phyloP scores from a whole-genome alignment of 1,140 invertebrate genomes.

The Heliothis virescens region DNA sequence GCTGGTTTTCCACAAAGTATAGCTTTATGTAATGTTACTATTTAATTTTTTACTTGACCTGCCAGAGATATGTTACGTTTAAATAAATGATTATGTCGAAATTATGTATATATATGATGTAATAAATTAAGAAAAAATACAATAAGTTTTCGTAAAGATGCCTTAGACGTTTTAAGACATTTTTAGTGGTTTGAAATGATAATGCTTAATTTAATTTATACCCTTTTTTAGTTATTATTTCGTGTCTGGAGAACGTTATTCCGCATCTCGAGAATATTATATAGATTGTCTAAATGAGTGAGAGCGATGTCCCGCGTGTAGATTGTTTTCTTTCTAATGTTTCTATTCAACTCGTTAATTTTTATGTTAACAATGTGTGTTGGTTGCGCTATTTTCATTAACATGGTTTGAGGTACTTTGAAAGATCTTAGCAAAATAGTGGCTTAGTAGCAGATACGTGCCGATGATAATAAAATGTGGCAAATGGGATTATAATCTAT shows the following conservation, averaged over 20 bases:
- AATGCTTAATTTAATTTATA: constrained; percentile 68
- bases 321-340: constrained; percentile 46
- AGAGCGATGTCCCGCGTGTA: constrained; percentile 32
- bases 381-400: constrained; percentile 76
- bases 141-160: constrained; percentile 84
- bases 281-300: constrained; percentile 10
- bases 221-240: constrained; percentile 64
- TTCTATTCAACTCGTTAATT: constrained; percentile 45
- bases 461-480: constrained; percentile 69
- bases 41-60: constrained; percentile 77
- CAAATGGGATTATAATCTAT: constrained; percentile 81
- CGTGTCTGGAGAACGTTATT: constrained; percentile 48
- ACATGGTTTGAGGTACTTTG: constrained; percentile 79
- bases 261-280: constrained; percentile 17
- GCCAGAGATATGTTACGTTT: constrained; percentile 79
- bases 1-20: constrained; percentile 27
- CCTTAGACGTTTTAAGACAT: constrained; percentile 80
- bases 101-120: constrained; percentile 86
- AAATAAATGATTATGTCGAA: constrained; percentile 80
- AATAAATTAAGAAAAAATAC: constrained; percentile 85
- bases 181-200: constrained; percentile 66
- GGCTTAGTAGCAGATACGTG: constrained; percentile 70
- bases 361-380: constrained; percentile 71
- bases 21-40: constrained; percentile 60
- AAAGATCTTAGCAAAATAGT: constrained; percentile 74